A percentile compares a stretch with the other conserved stretches of the same genome.
Conservation (phyloP, 1,140 invertebrate species). For the Zaprionus inermis region DNA sequence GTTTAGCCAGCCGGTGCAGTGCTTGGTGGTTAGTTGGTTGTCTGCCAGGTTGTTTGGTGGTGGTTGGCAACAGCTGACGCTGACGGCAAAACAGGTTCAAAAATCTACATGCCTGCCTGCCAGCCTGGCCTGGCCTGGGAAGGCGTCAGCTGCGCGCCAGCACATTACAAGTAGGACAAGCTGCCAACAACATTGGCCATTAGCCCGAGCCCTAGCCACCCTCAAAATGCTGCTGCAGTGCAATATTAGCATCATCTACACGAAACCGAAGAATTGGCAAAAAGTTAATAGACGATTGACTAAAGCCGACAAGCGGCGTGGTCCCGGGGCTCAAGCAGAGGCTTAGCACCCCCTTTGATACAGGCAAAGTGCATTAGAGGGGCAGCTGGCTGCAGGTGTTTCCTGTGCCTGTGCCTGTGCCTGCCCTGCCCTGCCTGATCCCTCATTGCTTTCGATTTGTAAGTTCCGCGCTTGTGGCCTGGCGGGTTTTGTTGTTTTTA, state of each 20-base stretch:
- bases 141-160: constrained; percentile 77
- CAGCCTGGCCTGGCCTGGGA: too few relatives aligned
- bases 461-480: constrained; percentile 66
- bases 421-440: neutral
- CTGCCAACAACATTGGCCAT: constrained; percentile 79
- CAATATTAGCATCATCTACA: constrained; percentile 71
- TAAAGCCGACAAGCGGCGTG: constrained; percentile 64
- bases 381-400: constrained; percentile 70
- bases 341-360: constrained; percentile 67
- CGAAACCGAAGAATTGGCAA: constrained; percentile 48
- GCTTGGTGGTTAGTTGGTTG: constrained; percentile 56
- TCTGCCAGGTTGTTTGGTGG: constrained; percentile 57
- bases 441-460: constrained; percentile 65
- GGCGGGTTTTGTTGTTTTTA: constrained; percentile 79
- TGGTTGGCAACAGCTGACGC: constrained; percentile 70
- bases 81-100: constrained; percentile 70
- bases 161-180: constrained; percentile 83
- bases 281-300: constrained; percentile 82
- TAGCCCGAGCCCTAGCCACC: constrained; percentile 40
- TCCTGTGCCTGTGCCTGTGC: constrained; percentile 35
- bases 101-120: constrained; percentile 65
- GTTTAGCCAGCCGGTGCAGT: constrained; percentile 81
- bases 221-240: constrained; percentile 17
- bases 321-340: constrained; percentile 36
- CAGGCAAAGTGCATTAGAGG: constrained; percentile 77